phyloP scores from a whole-genome alignment of 2,888 invertebrate species.

The Synanthedon myopaeformis region DNA sequence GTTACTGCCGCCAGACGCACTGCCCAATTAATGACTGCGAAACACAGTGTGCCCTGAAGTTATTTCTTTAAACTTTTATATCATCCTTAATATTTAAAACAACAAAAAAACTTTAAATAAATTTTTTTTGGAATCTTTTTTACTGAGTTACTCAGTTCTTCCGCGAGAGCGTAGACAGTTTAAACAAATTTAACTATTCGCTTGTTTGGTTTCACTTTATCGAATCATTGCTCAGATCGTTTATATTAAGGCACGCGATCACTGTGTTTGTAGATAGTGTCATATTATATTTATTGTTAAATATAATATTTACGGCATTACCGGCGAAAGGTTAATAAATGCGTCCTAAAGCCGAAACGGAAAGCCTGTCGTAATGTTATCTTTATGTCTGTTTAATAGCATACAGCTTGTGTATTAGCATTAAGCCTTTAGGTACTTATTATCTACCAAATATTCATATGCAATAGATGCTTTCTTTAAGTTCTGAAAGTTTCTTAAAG shows the following conservation, averaged over 20 bases:
- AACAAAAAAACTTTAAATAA: no score
- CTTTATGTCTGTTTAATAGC: not conserved
- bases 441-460: no score
- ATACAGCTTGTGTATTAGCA: not conserved
- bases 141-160: conserved; percentile 4
- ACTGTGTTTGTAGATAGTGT: conserved; percentile 10
- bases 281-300: conserved; percentile 7
- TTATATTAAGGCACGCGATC: conserved; percentile 19
- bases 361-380: not conserved
- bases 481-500: no score
- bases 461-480: no score
- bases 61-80: no score
- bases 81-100: no score
- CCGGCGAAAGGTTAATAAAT: not conserved
- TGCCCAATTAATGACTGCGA: no score
- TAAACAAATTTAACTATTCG: conserved; percentile 32
- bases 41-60: no score
- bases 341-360: not conserved
- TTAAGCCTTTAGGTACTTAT: no score
- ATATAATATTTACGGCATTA: conserved; percentile 2
- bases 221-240: conserved; percentile 21
- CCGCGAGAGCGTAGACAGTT: conserved; percentile 16
- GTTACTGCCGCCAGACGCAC: no score
- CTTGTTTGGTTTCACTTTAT: conserved; percentile 21
- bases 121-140: no score